phyloP scores from a whole-genome alignment of 2,113 vertebrate genomes.

The Coreoperca whiteheadi region DNA sequence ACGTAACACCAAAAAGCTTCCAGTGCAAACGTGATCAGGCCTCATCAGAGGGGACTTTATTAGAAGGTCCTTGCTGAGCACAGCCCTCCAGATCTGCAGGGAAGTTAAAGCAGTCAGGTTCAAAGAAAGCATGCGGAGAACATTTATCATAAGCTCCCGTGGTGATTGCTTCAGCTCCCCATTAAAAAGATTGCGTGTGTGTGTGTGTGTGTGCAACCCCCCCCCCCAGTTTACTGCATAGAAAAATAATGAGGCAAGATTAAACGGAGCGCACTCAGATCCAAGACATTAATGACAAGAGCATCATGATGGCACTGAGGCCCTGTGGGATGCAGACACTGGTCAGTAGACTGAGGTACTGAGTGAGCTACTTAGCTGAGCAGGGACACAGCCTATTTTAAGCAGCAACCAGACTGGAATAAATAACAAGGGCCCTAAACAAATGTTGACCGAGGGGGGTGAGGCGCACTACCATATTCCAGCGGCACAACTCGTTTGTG shows the following conservation, averaged over 20 bases:
- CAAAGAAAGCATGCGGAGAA: slow-evolving; percentile 43
- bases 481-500: slow-evolving; percentile 22
- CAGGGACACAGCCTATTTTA: not conserved
- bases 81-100: slow-evolving; percentile 31
- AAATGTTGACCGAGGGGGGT: slow-evolving; percentile 30
- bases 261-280: slow-evolving; percentile 26
- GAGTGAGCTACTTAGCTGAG: not conserved
- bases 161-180: too few species aligned
- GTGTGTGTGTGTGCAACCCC: too few species aligned
- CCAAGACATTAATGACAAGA: slow-evolving; percentile 27
- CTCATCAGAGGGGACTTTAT: slow-evolving; percentile 53
- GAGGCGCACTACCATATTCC: slow-evolving; percentile 37
- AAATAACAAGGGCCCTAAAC: slow-evolving; percentile 41
- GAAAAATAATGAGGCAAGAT: slow-evolving; percentile 62
- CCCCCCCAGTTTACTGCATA: slow-evolving; percentile 34
- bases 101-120: slow-evolving; percentile 33
- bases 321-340: slow-evolving; percentile 8
- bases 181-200: too few species aligned
- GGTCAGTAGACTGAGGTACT: slow-evolving; percentile 21
- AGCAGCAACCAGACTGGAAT: not conserved
- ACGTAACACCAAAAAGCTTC: slow-evolving; percentile 6
- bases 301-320: slow-evolving; percentile 15
- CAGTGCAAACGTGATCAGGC: slow-evolving; percentile 10
- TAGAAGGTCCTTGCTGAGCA: slow-evolving; percentile 39
- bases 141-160: too few species aligned